Base-by-base conservation (phyloP, 2,113 vertebrate species). In the Pangasianodon hypophthalmus region DNA sequence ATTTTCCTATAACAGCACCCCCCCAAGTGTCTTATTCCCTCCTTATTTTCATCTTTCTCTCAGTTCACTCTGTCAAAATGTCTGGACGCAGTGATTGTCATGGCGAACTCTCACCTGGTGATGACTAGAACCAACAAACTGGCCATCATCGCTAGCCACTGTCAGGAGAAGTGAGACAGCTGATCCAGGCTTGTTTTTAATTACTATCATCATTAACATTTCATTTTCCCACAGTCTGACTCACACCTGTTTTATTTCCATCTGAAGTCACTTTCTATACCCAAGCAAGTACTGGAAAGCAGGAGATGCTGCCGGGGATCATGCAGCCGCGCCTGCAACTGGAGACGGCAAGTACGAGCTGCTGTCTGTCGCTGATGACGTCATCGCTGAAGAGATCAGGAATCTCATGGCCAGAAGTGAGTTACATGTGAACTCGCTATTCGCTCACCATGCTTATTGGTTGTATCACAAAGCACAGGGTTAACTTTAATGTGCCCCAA, bases 261-360 rank as follows among this genome's bases (percentile, higher is more conserved):
- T 41, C 84, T 54, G 79, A 92, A 99, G 98, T 90, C 97, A 97
- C 86, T 98, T 99, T 92, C 92, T 99, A 44, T 99, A 98, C 90
- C 98, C 98, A 84, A 96, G 94, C 81, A 98, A 98, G 92, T 93
- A 93, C 0, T 97, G 97, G 96, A 93, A 93, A 89, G 87, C 88
- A 6, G 95, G 95, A 3, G 97, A 97, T 91, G 92, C 94, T 60
- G 90, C 93, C 0, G 96, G 94, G 82, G 97, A 98, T 16, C 97
- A 98, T 18, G 93, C 92, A 0, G 93, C 94, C 0, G n/a, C 64
- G 2, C 95, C 96, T 0, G 95, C 96, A 48, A 97, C 97, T 80
- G 97, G 97, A 67, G 98, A 99, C 79, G 98, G 98, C 73, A 99
- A 99, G 93, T 99, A 99, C 0, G 98, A 99, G 89, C 95, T 99